Evolutionary conservation across 2,113 vertebrate species (phyloP), one percentile per base, ranked within the genome.

Genomic region (Bufo bufo): DNA sequence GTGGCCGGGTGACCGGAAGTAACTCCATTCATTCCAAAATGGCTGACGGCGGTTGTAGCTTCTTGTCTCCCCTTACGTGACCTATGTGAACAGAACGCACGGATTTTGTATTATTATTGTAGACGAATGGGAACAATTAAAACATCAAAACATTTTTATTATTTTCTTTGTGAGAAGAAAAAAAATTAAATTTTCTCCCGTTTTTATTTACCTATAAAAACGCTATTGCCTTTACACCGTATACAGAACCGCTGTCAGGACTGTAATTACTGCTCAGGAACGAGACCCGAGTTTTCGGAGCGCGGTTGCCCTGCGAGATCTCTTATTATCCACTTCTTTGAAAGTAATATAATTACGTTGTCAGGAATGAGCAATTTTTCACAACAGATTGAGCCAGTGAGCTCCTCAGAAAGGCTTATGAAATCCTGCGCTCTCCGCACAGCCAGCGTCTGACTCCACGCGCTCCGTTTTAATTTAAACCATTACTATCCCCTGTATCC

Each of bases 271-370:
- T 59, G 72, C 87, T 69, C 49, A 23, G 81, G 84, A 89, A 77
- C 58, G 17, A 82, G 72, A 66, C 83, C 77, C 61, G 45, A 11
- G 43, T 88, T 87, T 89, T 63, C 77, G 85, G 89, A 87, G 77
- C 87, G 71, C 81, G 3, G 1, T 75, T 88, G 81, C 65, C 82
- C 87, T 56, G 89, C 45, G 86, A 84, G 90, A 90, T 78, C 78
- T 86, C 45, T 54, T 90, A 85, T 89, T 91, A 89, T 87, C 90
- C 89, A 81, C 1, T 66, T 86, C 82, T 87, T 90, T 87, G 13
- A 14, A 87, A 85, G 77, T 80, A 90, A 79, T 10, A 2, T 52
- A 50, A 23, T 89, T 87, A 87, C 74, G 66, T 79, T 90, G 84
- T 89, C 86, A 84, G 92, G 86, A 89, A 43, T 0, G 77, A 91